These are phyloP conservation scores for Apocrypta bakeri DNA, from an alignment of 1,140 invertebrate species.

Conservation along the genomic window DNA sequence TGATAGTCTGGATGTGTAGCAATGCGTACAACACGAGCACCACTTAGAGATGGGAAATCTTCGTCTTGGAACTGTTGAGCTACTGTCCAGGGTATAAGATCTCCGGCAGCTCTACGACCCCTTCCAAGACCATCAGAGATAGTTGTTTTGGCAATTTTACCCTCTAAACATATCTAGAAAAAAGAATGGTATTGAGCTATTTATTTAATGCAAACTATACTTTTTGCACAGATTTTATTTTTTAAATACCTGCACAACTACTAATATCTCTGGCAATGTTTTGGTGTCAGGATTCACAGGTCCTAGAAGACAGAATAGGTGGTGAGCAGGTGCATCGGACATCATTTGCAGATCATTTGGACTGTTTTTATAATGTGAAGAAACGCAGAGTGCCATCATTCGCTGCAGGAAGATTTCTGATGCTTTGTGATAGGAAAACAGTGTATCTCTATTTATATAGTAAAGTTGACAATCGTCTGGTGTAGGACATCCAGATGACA, in stretches of 20 bases:
- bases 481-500: conserved; percentile 87
- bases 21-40: conserved; percentile 94
- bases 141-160: conserved; percentile 89
- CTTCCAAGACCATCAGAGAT: conserved; percentile 86
- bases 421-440: conserved; percentile 98
- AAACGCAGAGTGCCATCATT: conserved; percentile 94
- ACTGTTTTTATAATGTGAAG: conserved; percentile 99
- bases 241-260: conserved; percentile 84
- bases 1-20: conserved; percentile 99
- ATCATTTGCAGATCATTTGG: conserved; percentile 99
- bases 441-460: conserved; percentile 93
- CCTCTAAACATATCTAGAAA: conserved; percentile 92
- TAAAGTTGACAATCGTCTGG: conserved; percentile 93
- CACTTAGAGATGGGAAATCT: conserved; percentile 93
- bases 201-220: no score
- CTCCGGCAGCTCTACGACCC: conserved; percentile 93
- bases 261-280: conserved; percentile 91
- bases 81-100: conserved; percentile 98
- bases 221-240: no score
- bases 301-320: conserved; percentile 95
- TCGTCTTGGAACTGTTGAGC: conserved; percentile 96
- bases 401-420: conserved; percentile 96
- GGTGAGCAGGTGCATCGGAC: conserved; percentile 98
- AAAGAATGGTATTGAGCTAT: no score
- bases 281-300: conserved; percentile 84